Evolutionary conservation across 2,888 invertebrate genomes (phyloP).

Genomic region (Amphipyra berbera): DNA sequence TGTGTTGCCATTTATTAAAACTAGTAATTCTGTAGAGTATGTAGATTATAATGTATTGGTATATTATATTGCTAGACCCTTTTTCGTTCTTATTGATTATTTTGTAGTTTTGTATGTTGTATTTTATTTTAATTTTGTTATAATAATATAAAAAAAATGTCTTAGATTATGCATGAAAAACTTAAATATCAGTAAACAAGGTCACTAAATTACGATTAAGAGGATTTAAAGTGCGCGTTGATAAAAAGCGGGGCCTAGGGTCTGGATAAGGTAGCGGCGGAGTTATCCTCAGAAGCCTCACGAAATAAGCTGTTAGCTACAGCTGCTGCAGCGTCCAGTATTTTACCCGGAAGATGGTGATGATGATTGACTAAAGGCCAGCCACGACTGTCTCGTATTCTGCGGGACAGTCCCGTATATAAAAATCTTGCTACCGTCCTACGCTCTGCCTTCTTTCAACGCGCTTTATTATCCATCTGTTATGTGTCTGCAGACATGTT

Average conservation of each 20-base stretch:
- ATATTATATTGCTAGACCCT: slow-evolving; percentile 21
- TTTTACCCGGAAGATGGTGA: too few relatives aligned
- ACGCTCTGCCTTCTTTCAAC: slow-evolving; percentile 19
- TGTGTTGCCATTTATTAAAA: slow-evolving; percentile 15
- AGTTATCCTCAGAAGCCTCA: too few relatives aligned
- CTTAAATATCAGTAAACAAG: not conserved
- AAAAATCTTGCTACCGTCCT: not conserved
- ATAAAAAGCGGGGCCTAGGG: slow-evolving; percentile 16
- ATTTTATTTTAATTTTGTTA: not conserved
- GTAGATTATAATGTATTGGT: slow-evolving; percentile 13
- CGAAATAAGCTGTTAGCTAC: too few relatives aligned
- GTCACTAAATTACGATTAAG: slow-evolving; percentile 10
- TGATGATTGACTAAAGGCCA: not conserved
- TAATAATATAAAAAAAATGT: not conserved
- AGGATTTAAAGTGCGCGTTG: slow-evolving; percentile 1
- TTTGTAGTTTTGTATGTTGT: not conserved
- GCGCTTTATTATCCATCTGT: not conserved
- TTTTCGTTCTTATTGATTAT: slow-evolving; percentile 7
- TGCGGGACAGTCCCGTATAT: too few relatives aligned
- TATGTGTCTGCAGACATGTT: slow-evolving; percentile 21
- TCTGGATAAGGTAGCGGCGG: not conserved
- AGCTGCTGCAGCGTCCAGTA: too few relatives aligned
- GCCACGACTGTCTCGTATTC: not conserved
- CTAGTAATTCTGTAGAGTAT: slow-evolving; percentile 9
- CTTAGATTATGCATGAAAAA: slow-evolving; percentile 29